phyloP scores from a whole-genome alignment of 2,113 vertebrate genomes.

The Grammomys surdaster region DNA sequence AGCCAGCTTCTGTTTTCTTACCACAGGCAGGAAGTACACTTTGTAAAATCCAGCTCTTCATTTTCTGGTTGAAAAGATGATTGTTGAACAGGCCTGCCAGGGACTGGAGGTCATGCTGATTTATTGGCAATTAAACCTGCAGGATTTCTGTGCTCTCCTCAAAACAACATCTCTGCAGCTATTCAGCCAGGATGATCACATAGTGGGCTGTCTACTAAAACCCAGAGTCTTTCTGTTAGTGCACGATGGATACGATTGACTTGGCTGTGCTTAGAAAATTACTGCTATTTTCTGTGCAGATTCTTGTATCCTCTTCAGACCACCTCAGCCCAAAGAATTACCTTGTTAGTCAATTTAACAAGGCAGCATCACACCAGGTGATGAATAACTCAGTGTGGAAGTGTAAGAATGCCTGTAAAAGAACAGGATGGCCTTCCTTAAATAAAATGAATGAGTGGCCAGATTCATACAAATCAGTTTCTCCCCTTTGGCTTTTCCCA shows the following conservation, averaged over 20 bases:
- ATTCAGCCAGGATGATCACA: constrained; percentile 84
- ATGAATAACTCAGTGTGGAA: constrained; percentile 54
- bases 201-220: constrained; percentile 79
- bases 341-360: constrained; percentile 72
- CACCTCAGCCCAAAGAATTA: constrained; percentile 66
- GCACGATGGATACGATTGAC: constrained; percentile 84
- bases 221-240: constrained; percentile 82
- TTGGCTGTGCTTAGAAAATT: constrained; percentile 83
- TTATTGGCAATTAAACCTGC: constrained; percentile 98
- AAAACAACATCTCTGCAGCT: constrained; percentile 87
- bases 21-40: constrained; percentile 88
- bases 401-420: constrained; percentile 33
- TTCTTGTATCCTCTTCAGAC: constrained; percentile 70
- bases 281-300: constrained; percentile 79
- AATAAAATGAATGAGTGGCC: constrained; percentile 27
- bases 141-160: constrained; percentile 91
- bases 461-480: background rate
- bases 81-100: constrained; percentile 88
- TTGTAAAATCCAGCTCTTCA: constrained; percentile 95
- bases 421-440: constrained; percentile 38
- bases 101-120: constrained; percentile 94
- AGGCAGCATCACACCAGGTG: constrained; percentile 70
- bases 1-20: constrained; percentile 91
- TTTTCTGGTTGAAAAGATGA: constrained; percentile 98
- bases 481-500: background rate